phyloP scores from a whole-genome alignment of 1,140 invertebrate species.

The Amphibalanus amphitrite region DNA sequence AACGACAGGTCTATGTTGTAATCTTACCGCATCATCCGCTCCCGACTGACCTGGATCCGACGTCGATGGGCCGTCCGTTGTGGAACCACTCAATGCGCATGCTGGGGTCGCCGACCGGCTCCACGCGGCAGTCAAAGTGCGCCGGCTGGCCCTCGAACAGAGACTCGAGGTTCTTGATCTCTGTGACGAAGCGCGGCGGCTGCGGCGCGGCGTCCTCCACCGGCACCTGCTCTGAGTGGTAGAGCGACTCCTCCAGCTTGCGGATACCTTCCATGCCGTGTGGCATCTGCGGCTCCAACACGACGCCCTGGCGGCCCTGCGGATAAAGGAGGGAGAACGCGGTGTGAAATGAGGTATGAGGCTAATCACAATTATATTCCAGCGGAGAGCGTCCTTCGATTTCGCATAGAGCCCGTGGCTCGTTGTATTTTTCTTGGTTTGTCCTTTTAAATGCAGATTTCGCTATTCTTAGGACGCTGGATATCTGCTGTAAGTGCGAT shows the following conservation, averaged over 20 bases:
- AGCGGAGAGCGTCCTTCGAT: no score
- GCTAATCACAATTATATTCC: constrained; percentile 58
- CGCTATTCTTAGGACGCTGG: no score
- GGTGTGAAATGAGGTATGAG: constrained; percentile 51
- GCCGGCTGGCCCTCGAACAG: constrained; percentile 56
- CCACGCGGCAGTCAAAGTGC: constrained; percentile 80
- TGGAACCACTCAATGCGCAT: constrained; percentile 90
- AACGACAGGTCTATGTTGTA: no score
- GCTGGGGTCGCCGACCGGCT: constrained; percentile 64
- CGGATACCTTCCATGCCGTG: constrained; percentile 39
- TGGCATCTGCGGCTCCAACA: neutral
- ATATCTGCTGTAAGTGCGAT: no score
- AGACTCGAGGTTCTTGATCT: constrained; percentile 35
- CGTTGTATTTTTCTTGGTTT: no score
- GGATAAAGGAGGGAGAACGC: no score
- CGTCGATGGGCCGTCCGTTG: constrained; percentile 42
- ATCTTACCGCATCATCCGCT: no score
- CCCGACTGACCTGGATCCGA: no score
- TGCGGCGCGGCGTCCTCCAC: constrained; percentile 65
- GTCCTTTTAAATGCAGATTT: no score
- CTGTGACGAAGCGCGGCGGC: constrained; percentile 66
- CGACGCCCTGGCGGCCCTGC: neutral
- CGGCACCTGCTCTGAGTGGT: constrained; percentile 65
- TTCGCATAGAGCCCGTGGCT: no score
- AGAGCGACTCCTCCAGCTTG: constrained; percentile 69